A percentile compares a stretch with the other conserved stretches of the same genome.
These are phyloP conservation scores for Drosophila prosaltans DNA, from an alignment of 1,140 invertebrate genomes.

Conservation along the genomic window DNA sequence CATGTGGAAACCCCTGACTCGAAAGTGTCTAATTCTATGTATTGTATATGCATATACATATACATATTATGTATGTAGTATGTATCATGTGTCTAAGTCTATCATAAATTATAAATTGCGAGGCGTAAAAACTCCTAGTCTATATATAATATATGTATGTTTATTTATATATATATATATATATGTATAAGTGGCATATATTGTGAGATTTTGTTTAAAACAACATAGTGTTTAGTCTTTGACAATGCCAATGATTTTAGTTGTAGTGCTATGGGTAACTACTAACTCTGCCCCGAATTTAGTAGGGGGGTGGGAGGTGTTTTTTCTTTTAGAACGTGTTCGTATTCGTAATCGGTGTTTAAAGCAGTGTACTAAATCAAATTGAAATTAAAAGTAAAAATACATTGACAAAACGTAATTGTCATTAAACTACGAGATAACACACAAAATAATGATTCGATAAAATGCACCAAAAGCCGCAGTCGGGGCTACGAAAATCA, in stretches of 20 bases:
- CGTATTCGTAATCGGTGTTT: conserved; percentile 22
- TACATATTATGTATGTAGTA: background rate
- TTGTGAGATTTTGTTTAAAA: conserved; percentile 38
- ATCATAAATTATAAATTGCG: conserved; percentile 19
- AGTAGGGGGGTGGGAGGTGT: background rate
- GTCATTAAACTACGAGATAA: background rate
- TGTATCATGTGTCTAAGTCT: background rate
- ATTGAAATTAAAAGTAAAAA: conserved; percentile 17
- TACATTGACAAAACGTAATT: conserved; percentile 14
- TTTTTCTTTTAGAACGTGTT: background rate
- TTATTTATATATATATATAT: conserved; percentile 6
- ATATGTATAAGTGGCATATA: conserved; percentile 6
- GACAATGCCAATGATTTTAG: conserved; percentile 25
- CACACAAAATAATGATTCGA: conserved; percentile 18
- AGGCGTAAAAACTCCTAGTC: conserved; percentile 26
- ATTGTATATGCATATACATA: conserved; percentile 11
- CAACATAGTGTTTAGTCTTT: conserved; percentile 44
- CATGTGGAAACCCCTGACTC: conserved; percentile 9
- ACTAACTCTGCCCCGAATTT: background rate
- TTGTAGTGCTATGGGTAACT: background rate
- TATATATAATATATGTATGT: conserved; percentile 1
- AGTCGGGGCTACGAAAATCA: conserved; percentile 4
- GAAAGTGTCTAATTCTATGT: background rate
- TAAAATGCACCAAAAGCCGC: conserved; percentile 2
- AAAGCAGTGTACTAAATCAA: conserved; percentile 21